These are phyloP conservation scores for Enchytraeus crypticus DNA, from an alignment of 2,888 invertebrate genomes.

Conservation along the genomic window DNA sequence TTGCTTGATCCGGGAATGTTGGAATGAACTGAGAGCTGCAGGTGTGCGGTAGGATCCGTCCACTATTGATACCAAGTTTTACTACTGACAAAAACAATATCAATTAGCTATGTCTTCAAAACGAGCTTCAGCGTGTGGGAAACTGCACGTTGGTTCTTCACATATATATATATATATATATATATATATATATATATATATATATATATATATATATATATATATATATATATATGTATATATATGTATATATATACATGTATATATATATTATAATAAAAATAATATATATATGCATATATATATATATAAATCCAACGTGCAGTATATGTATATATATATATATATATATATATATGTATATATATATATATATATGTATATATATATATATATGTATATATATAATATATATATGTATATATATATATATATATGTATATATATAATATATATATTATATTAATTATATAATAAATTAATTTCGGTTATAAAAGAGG, in stretches of 20 bases:
- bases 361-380: conserved; percentile 13
- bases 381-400: conserved; percentile 12
- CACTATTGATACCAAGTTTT: too few species aligned
- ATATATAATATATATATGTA: conserved; percentile 12
- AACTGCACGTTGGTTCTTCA: too few species aligned
- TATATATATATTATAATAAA: not conserved
- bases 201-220: not conserved
- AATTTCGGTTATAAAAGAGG: too few species aligned
- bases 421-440: conserved; percentile 10
- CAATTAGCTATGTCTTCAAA: too few species aligned
- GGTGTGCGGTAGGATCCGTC: too few species aligned
- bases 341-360: conserved; percentile 12
- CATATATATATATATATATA: not conserved
- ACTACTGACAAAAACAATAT: too few species aligned
- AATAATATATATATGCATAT: not conserved
- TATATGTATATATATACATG: not conserved
- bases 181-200: not conserved
- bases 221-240: not conserved
- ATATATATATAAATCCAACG: not conserved
- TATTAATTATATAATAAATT: too few species aligned
- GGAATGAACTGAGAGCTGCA: too few species aligned
- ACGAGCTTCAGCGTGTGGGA: too few species aligned
- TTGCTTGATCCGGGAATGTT: too few species aligned
- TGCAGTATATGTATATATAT: not conserved
- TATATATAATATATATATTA: too few species aligned